Percentiles rank a stretch among this genome's conserved stretches.
Conservation (phyloP, 2,888 invertebrate species). For the Nomada fabriciana region DNA sequence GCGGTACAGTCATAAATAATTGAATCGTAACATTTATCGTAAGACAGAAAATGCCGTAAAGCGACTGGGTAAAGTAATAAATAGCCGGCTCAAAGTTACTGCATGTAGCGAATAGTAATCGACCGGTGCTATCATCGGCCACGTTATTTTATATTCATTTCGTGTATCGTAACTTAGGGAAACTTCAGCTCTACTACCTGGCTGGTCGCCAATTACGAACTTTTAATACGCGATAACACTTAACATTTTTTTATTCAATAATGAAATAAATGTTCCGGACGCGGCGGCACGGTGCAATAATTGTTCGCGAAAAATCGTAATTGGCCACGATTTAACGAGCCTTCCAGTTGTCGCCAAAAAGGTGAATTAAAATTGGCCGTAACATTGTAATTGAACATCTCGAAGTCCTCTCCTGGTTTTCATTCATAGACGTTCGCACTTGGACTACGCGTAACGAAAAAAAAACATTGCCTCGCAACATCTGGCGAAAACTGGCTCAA, state of each 20-base stretch:
- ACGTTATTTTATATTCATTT: conserved; percentile 47
- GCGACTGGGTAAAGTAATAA: conserved; percentile 31
- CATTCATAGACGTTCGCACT: not conserved
- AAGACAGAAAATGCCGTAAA: conserved; percentile 35
- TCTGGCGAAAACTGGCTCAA: not conserved
- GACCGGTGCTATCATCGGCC: conserved; percentile 36
- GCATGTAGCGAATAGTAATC: conserved; percentile 35
- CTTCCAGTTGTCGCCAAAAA: not conserved
- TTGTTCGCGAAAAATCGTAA: conserved; percentile 2
- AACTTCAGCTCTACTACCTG: conserved; percentile 21
- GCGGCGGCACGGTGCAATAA: not conserved
- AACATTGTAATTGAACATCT: not conserved
- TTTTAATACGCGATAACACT: conserved; percentile 35
- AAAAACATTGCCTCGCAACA: not conserved
- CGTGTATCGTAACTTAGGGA: conserved; percentile 33
- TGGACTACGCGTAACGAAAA: not conserved
- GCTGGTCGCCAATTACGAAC: conserved; percentile 26
- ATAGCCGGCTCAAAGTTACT: conserved; percentile 31
- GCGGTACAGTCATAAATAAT: conserved; percentile 43
- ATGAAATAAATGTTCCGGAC: conserved; percentile 9
- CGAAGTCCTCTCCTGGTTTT: too few relatives aligned
- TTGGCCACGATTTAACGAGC: conserved; percentile 11
- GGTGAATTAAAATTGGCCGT: conserved; percentile 13
- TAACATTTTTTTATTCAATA: conserved; percentile 7
- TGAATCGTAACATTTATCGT: conserved; percentile 48